These are phyloP conservation scores for Cerceris ruficornis DNA, from an alignment of 2,888 invertebrate species.

Conservation along the genomic window DNA sequence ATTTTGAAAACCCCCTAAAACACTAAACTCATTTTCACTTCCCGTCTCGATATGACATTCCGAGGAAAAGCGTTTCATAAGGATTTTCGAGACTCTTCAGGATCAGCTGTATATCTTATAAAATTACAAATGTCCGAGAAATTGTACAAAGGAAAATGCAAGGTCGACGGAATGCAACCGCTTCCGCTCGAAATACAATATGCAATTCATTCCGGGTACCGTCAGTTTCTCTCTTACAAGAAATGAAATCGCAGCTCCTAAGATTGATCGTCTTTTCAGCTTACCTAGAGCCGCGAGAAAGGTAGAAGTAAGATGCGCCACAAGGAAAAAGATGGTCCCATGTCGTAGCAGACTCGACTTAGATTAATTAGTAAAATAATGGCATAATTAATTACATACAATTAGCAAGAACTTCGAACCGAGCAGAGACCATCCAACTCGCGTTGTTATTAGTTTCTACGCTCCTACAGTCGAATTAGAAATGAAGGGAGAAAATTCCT, in stretches of 20 bases:
- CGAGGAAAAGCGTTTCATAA: not conserved
- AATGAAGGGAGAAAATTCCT: not conserved
- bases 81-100: not conserved
- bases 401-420: constrained; percentile 63
- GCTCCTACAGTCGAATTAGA: not conserved
- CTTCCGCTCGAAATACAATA: constrained; percentile 25
- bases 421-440: constrained; percentile 23
- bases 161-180: not conserved
- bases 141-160: constrained; percentile 6
- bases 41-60: not conserved
- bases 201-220: constrained; percentile 39
- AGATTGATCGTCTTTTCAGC: constrained; percentile 57
- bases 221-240: constrained; percentile 44
- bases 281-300: constrained; percentile 24
- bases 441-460: not conserved
- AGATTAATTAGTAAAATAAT: constrained; percentile 70
- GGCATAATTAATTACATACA: constrained; percentile 67
- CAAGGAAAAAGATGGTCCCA: constrained; percentile 34
- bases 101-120: not conserved
- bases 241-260: constrained; percentile 52
- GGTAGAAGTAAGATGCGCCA: not conserved
- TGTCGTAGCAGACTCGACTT: constrained; percentile 37
- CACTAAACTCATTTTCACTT: too few species aligned
- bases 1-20: too few species aligned
- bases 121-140: constrained; percentile 6